phyloP scores from a whole-genome alignment of 2,113 vertebrate species.

The Canis aureus region DNA sequence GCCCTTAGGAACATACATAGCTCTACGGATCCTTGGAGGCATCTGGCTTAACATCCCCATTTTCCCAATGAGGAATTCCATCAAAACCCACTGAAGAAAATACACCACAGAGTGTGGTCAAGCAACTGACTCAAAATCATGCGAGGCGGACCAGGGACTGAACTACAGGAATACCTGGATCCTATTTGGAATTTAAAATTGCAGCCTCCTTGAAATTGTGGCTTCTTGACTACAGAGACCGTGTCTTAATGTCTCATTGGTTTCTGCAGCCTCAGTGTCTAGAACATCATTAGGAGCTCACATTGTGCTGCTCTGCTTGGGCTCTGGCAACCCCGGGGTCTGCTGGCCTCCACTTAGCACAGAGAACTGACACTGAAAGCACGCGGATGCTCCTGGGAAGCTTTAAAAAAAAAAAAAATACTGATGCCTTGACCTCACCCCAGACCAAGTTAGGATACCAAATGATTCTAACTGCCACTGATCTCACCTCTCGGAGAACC shows the following conservation, averaged over 20 bases:
- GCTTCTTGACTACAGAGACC: neutral
- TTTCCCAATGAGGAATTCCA: neutral
- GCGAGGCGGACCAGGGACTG: neutral
- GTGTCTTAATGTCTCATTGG: neutral
- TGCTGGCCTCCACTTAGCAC: neutral
- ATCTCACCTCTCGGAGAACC: conserved; percentile 15
- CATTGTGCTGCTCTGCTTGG: neutral
- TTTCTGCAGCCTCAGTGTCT: neutral
- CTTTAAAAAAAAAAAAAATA: neutral
- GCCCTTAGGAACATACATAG: neutral
- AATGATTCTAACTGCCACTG: neutral
- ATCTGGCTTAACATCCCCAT: neutral
- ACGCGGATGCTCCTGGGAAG: neutral
- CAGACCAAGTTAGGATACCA: neutral
- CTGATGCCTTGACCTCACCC: neutral
- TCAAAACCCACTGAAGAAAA: neutral
- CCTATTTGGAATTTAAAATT: neutral
- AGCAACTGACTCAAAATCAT: neutral
- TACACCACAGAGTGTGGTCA: neutral
- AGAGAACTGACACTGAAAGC: neutral
- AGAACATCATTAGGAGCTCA: neutral
- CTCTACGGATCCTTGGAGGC: neutral
- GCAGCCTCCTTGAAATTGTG: neutral
- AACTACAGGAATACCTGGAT: neutral
- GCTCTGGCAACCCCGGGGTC: neutral